A percentile compares a stretch with the other conserved stretches of the same genome.
Evolutionary conservation across 2,888 invertebrate species (phyloP).

Genomic region (Itoplectis maculator): DNA sequence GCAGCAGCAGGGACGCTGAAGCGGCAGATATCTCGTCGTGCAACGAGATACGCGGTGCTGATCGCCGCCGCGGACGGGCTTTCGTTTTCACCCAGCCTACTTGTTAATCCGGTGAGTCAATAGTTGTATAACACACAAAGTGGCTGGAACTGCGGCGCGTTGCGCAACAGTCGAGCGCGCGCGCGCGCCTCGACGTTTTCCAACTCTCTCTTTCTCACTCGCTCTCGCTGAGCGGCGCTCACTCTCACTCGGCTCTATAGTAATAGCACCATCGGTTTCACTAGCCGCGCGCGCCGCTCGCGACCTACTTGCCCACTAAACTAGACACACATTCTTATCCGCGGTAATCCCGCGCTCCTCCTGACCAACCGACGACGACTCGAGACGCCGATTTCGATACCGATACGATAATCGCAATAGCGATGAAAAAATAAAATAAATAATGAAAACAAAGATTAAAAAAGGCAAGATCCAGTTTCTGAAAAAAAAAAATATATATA

Average conservation of each 20-base stretch:
- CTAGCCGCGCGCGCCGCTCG: constrained; percentile 68
- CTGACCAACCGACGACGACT: constrained; percentile 37
- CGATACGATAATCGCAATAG: background rate
- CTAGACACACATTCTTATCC: constrained; percentile 85
- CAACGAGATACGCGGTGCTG: constrained; percentile 40
- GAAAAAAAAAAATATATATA: no score
- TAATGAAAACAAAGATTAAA: background rate
- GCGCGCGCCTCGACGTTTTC: constrained; percentile 60
- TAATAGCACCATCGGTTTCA: constrained; percentile 76
- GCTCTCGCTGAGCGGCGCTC: no score
- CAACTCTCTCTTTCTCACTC: constrained; percentile 21
- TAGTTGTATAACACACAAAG: constrained; percentile 83
- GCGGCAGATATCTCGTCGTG: constrained; percentile 14
- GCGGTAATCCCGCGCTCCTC: constrained; percentile 57
- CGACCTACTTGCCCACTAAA: constrained; percentile 85
- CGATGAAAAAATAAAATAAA: no score
- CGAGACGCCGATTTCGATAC: constrained; percentile 1
- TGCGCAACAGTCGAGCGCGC: constrained; percentile 80
- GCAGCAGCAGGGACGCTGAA: constrained; percentile 15
- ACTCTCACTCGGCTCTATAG: constrained; percentile 44
- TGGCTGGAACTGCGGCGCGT: constrained; percentile 79
- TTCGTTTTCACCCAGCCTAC: constrained; percentile 84
- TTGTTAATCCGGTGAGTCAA: constrained; percentile 85
- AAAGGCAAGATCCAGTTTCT: no score
- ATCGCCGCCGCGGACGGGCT: constrained; percentile 75